Percentiles rank a stretch among this genome's conserved stretches.
Conservation (phyloP, 2,888 invertebrate genomes). For the Enchytraeus crypticus region DNA sequence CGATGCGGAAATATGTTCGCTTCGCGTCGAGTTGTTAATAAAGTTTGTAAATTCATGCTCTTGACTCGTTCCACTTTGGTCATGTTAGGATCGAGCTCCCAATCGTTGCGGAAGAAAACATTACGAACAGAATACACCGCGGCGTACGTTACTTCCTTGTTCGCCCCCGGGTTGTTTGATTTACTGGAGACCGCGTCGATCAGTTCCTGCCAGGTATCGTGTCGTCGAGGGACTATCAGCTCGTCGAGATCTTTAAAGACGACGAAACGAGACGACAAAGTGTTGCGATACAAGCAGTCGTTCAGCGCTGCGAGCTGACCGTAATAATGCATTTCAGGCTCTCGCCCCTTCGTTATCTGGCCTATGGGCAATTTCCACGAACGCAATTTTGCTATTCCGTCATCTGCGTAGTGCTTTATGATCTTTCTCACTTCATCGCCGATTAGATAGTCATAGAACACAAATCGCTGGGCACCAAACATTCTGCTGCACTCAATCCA, state of each 20-base stretch:
- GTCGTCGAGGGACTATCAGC: slow-evolving; percentile 18
- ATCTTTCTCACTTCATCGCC: slow-evolving; percentile 7
- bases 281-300: slow-evolving; percentile 28
- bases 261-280: slow-evolving; percentile 20
- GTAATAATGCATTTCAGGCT: slow-evolving; percentile 25
- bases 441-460: slow-evolving; percentile 24
- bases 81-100: not conserved
- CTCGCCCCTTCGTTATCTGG: slow-evolving; percentile 2
- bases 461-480: slow-evolving; percentile 24
- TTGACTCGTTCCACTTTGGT: not conserved
- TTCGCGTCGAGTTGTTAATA: not conserved
- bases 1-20: not conserved
- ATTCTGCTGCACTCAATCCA: slow-evolving; percentile 23
- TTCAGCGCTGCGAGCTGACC: slow-evolving; percentile 26
- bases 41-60: not conserved
- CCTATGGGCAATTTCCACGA: slow-evolving; percentile 21
- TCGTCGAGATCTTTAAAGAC: slow-evolving; percentile 27
- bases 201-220: slow-evolving; percentile 11
- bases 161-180: too few relatives aligned
- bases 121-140: slow-evolving; percentile 48
- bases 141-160: too few relatives aligned
- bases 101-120: not conserved
- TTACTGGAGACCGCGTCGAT: not conserved
- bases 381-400: slow-evolving; percentile 21
- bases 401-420: slow-evolving; percentile 10